Evolutionary conservation across 2,113 vertebrate genomes (phyloP), one percentile per base, ranked within the genome.

Genomic region (Pagrus major): DNA sequence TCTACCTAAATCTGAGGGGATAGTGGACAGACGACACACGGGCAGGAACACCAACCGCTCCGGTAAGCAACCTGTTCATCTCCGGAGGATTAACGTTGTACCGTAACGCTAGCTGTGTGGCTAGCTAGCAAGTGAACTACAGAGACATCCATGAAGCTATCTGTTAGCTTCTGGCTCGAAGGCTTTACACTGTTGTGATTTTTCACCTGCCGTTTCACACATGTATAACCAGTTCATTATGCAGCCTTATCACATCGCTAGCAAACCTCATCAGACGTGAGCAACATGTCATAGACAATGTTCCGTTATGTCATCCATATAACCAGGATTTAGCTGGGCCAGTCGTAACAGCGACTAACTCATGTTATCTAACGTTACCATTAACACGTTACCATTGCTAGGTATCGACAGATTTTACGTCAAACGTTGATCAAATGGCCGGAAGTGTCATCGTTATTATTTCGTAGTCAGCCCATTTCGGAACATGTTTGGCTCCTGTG

Each of bases 41-140:
- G 81, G 31, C 55, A n/a, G n/a, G n/a, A n/a, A 74, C 54, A 74
- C 72, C 18, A 59, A 81, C 63, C 73, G 73, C 77, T 88, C 83
- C 60, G 94, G 93, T 94, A 90, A 94, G 94, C 83, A 67, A 91
- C 80, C 86, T 88, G 88, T 84, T 90, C 80, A 66, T 80, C 74
- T 80, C 27, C 25, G 41, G 20, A 58, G 87, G 90, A 92, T 92
- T 91, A 91, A 56, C 73, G 55, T 1, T 42, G n/a, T 0, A 29
- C 15, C 23, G 25, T 1, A 9, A 3, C 31, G 80, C n/a, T 84
- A 87, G 78, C 78, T 35, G 31, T 9, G 6, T 9, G 63, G 52
- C 8, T 9, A 66, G 52, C 31, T 65, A 67, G 65, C 76, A 39
- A 23, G 31, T 64, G 23, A 59, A 41, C 39, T 9, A 33, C 21